Evolutionary conservation across 2,797 vertebrate species (phyloP), one percentile per base, ranked within the genome.

Genomic region (Xenentodon cancila): DNA sequence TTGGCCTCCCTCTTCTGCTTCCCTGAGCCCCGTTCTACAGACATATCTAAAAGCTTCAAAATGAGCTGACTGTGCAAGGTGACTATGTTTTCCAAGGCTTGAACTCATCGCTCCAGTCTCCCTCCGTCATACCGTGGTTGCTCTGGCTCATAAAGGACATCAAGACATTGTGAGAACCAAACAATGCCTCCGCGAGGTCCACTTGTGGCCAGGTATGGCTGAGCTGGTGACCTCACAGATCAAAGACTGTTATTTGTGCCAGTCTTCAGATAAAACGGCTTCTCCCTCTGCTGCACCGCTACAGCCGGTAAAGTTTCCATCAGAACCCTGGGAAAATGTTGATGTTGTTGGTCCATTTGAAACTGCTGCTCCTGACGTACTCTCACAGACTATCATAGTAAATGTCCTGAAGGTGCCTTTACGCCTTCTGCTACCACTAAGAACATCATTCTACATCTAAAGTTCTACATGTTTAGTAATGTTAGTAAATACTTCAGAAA

Each of bases 291-390:
- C 53, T 22, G 16, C 37, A 40, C 53, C 37, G 25, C 15, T 43
- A 11, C 15, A 20, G n/a, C 37, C 53, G 5, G 20, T 22, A 19
- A 20, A 42, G 15, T 53, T 40, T 16, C 34, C 53, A 40, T 25
- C 53, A 16, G 4, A 21, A n/a, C 37, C 8, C 13, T 43, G 34
- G 53, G 16, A 55, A 43, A 55, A 22, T 1, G 12, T 55, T 43
- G 34, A 55, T 43, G 16, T 55, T 17, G 37, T 43, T 22, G 37
- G 37, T 55, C 53, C 16, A 9, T 43, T 55, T 55, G 37, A 54
- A 37, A 54, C 53, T 42, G 18, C 3, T 15, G 19, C 12, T 20
- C 3, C 17, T 9, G 27, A 53, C n/a, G 43, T 8, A 55, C 53
- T 6, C 20, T 56, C 6, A 20, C 4, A 12, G 16, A 25, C 3